Base-by-base conservation (phyloP, 2,888 invertebrate genomes). In the Chironomus riparius region DNA sequence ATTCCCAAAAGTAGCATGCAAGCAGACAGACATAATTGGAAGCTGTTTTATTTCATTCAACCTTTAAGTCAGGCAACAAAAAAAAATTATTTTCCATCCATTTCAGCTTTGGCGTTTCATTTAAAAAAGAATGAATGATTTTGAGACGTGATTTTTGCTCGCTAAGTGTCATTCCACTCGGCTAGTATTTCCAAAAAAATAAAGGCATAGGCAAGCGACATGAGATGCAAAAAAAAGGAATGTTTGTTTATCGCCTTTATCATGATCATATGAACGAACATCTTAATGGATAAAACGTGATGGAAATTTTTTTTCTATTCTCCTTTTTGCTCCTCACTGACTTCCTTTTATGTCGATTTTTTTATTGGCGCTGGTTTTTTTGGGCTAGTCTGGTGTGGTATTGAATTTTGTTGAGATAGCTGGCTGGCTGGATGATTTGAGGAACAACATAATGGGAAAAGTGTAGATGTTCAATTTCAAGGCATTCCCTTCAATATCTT, bases 241-340 rank as follows among this genome's bases (percentile, higher is more conserved):
- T 72, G 72, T 56, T 72, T 72, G 48, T 72, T 72, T 72, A 72
- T 72, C 48, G 72, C 48, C 47, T 72, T 72, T 72, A 72, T 72
- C 72, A 48, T 72, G 61, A 48, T 47, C 72, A 72, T 72, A 61
- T 72, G 72, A 72, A 61, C 70, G 50, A 50, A 50, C 48, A 70
- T 56, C 72, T 72, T 71, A 72, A 72, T 72, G 72, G 28, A 56
- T 24, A 28, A 48, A 48, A 72, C 72, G 61, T 72, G 72, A 72
- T 50, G 72, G 48, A 72, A 61, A 72, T 72, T 72, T 68, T 38
- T n/a, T 28, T 18, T 7, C 18, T 62, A 1, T 62, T 15, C 62
- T 62, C 21, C 62, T 18, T 15, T 50, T 7, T 38, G 38, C 38
- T 38, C 38, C 38, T 38, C 38, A 2, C 38, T 38, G 38, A 38